Conservation (phyloP, 2,113 vertebrate genomes). For the Antigone vipio region DNA sequence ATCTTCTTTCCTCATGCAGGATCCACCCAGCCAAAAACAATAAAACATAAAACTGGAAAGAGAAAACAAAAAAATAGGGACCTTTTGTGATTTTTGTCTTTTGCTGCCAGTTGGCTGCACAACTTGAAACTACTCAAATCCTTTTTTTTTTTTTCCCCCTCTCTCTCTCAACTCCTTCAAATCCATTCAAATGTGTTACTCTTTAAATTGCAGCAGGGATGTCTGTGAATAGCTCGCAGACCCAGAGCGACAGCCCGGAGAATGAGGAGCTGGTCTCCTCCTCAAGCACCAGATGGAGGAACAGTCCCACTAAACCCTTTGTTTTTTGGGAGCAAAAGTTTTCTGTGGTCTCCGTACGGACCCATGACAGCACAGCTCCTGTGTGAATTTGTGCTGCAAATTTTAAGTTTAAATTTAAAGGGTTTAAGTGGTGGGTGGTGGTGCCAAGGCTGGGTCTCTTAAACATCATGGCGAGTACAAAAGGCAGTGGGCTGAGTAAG, state of each 20-base stretch:
- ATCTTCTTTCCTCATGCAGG: not conserved
- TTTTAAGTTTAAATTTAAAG: not conserved
- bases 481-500: not conserved
- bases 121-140: not conserved
- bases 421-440: not conserved
- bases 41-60: not conserved
- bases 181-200: not conserved
- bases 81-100: not conserved
- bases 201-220: not conserved
- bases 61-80: not conserved
- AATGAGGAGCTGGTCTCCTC: not conserved
- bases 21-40: constrained; percentile 12
- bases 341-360: not conserved
- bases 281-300: not conserved
- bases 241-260: not conserved
- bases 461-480: accelerated
- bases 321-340: not conserved
- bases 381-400: not conserved
- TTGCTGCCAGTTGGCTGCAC: not conserved
- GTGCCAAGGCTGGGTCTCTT: not conserved
- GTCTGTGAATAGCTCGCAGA: not conserved
- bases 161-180: not conserved
- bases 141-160: not conserved
- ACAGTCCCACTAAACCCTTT: not conserved
- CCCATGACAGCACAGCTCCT: not conserved